Conservation (phyloP, 2,797 vertebrate genomes). For the Pantherophis alleghaniensis region DNA sequence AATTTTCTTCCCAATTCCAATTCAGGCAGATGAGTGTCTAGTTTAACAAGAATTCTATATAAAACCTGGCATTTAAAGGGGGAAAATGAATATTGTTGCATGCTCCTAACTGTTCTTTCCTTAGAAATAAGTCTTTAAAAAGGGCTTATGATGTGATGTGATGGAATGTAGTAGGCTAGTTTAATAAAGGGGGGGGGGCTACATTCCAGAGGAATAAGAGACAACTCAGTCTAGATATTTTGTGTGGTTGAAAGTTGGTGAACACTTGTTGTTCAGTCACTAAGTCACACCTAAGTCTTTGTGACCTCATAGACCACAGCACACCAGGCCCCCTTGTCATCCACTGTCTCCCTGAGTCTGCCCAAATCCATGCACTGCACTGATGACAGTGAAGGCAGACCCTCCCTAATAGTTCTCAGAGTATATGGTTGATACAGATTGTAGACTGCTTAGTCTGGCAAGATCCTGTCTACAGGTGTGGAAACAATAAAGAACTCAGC, state of each 20-base stretch:
- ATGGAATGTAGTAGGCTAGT: too few species aligned
- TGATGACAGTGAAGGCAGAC: not conserved
- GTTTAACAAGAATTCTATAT: not conserved
- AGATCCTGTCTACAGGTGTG: not conserved
- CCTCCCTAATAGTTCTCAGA: not conserved
- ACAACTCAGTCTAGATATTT: not conserved
- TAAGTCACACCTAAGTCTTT: not conserved
- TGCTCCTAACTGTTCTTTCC: not conserved
- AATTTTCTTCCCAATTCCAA: too few species aligned
- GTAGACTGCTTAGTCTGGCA: not conserved
- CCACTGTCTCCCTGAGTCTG: not conserved
- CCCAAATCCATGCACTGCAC: not conserved
- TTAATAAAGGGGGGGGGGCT: not conserved
- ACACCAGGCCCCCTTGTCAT: not conserved
- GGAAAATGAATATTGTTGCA: not conserved
- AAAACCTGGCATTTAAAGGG: not conserved
- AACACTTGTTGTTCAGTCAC: not conserved
- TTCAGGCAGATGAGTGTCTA: not conserved
- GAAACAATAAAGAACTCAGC: not conserved
- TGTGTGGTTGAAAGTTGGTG: not conserved
- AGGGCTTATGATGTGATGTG: too few species aligned
- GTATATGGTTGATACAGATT: not conserved
- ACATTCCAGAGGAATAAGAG: not conserved
- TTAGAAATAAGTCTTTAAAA: not conserved
- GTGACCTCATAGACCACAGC: not conserved